Evolutionary conservation across 1,140 invertebrate species (phyloP).

Genomic region (Zaprionus ornatus): DNA sequence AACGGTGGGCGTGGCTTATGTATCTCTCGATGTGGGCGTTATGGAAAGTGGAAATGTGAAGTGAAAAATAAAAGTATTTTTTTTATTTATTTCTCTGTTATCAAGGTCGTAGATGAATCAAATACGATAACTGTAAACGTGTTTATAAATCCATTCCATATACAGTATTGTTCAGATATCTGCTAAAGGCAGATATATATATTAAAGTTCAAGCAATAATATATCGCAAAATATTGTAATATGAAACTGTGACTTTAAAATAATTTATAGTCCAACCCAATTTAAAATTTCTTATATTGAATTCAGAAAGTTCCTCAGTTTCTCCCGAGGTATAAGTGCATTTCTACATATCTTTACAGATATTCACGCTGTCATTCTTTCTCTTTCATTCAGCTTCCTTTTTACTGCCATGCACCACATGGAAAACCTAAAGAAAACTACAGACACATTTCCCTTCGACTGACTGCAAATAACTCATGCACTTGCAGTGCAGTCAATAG

Average conservation of each 20-base stretch:
- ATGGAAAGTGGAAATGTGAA: constrained; percentile 42
- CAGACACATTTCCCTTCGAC: not conserved
- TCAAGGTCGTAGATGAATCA: constrained; percentile 18
- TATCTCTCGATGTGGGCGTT: constrained; percentile 16
- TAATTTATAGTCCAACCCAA: not conserved
- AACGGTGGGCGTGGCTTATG: constrained; percentile 28
- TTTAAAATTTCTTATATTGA: not conserved
- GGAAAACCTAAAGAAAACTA: not conserved
- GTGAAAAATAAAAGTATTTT: constrained; percentile 5
- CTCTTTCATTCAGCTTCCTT: not conserved
- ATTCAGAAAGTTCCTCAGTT: not conserved
- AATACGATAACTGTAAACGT: not conserved
- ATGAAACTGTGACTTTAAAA: not conserved
- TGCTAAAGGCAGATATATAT: not conserved
- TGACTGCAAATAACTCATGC: not conserved
- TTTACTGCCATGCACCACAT: not conserved
- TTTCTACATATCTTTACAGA: not conserved
- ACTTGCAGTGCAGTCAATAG: constrained; percentile 10
- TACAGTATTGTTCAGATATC: too few relatives aligned
- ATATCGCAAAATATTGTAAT: not conserved
- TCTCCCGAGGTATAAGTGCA: not conserved
- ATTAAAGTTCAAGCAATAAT: not conserved
- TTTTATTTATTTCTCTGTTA: not conserved
- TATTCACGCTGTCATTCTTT: not conserved
- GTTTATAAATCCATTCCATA: not conserved